A percentile compares a stretch with the other conserved stretches of the same genome.
phyloP scores from a whole-genome alignment of 2,888 invertebrate genomes.

The Caenorhabditis sp. region DNA sequence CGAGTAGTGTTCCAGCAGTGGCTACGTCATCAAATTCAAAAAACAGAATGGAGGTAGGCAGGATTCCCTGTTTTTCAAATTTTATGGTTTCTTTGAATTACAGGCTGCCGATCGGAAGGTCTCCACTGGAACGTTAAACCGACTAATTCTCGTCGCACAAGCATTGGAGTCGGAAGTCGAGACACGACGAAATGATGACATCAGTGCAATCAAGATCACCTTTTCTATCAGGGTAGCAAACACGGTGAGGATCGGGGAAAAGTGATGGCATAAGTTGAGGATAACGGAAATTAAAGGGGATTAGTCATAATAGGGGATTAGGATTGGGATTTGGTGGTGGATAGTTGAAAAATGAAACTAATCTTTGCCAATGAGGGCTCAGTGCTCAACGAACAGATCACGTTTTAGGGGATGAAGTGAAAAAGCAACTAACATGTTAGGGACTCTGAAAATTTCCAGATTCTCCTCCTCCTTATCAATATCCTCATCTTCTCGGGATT shows the following conservation, averaged over 20 bases:
- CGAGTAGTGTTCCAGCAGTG: constrained; percentile 50
- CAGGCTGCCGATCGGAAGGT: constrained; percentile 72
- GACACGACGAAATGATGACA: constrained; percentile 75
- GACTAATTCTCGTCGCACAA: constrained; percentile 80
- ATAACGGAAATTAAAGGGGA: constrained; percentile 12
- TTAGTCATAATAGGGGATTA: constrained; percentile 32
- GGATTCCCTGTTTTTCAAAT: neutral
- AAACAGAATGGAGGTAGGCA: constrained; percentile 55
- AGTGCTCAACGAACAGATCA: constrained; percentile 23
- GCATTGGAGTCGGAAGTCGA: constrained; percentile 81
- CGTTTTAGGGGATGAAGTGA: neutral
- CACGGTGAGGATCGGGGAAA: too few species aligned
- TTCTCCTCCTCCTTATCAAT: constrained; percentile 77
- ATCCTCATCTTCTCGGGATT: constrained; percentile 79
- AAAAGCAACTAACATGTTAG: neutral
- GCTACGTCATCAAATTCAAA: constrained; percentile 25
- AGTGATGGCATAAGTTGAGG: constrained; percentile 8
- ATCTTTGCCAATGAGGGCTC: neutral
- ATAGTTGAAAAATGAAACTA: constrained; percentile 18
- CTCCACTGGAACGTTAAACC: constrained; percentile 81
- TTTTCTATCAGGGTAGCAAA: constrained; percentile 80
- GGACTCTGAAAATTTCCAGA: constrained; percentile 58
- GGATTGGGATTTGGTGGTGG: too few species aligned
- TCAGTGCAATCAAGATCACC: constrained; percentile 79
- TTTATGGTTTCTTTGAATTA: neutral